Evolutionary conservation across 2,113 vertebrate species (phyloP), one percentile per base, ranked within the genome.

Genomic region (Paramormyrops kingsleyae): DNA sequence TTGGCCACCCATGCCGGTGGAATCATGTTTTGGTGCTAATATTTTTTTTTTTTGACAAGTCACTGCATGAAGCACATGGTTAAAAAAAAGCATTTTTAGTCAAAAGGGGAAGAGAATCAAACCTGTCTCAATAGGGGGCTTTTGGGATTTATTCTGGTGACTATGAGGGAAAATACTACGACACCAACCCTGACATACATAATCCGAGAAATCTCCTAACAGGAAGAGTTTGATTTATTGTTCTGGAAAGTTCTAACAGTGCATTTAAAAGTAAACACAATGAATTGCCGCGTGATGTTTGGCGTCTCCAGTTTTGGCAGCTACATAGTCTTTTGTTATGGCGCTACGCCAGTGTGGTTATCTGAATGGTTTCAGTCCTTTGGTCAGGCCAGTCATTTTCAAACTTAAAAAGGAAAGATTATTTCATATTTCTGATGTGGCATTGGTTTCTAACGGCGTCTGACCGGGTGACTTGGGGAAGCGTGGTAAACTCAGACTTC

Each of bases 261-360:
- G 74, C 74, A 80, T 80, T 80, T 80, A 17, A 80, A 77, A 80
- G 35, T 80, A 39, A 80, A 80, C 74, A 80, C 74, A 80, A 80
- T 80, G 13, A 80, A 80, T 80, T 42, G 15, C 15, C 35, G 0
- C 74, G 0, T 80, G 17, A 80, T 39, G 74, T 42, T 42, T 19
- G 31, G 35, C 4, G 31, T 39, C 74, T 80, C 74, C 35, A 19
- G 13, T 42, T 35, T 39, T 77, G 35, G 31, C 31, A 77, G 27
- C 15, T 77, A 77, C 2, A 19, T 35, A 77, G 31, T 13, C 70
- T 19, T 77, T 77, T 39, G 31, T 77, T 17, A 80, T 27, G 31
- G 35, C 5, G 5, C 74, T 42, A 19, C 3, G 39, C 74, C 31
- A 19, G 0, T 5, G 74, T 80, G 35, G 74, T 80, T 80, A 39